Evolutionary conservation across 2,888 invertebrate species (phyloP), one percentile per base, ranked within the genome.

Genomic region (Amblyteles armatorius): DNA sequence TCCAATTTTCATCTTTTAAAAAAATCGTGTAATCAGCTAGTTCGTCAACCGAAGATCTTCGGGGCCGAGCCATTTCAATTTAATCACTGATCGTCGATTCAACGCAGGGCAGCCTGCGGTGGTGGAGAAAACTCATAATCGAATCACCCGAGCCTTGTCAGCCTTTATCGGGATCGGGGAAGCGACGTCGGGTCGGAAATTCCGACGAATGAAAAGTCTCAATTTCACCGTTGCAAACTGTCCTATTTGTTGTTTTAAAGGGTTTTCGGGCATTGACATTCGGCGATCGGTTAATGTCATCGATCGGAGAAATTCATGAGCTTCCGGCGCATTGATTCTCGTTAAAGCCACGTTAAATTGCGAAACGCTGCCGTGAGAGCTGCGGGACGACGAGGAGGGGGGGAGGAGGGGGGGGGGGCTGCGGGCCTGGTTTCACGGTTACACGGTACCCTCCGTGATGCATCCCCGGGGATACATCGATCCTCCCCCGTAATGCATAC

Each of bases 251-350:
- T 40, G 52, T 76, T 40, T 19, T 44, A 57, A 19, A 57, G 1
- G 19, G 13, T 57, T 22, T 57, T 22, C 11, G n/a, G 13, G 22
- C 57, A 57, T 57, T 57, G 11, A 22, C 22, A 2, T 57, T 9
- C 57, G 57, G 65, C 44, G 44, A 44, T 44, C 13, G 44, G 44
- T 44, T 72, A 69, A 60, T 60, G 26, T 7, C 44, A 40, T 36
- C 36, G 69, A 68, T 40, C 57, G 22, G 63, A 55, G 57, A 79
- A 83, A 83, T 83, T 79, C 73, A 63, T 68, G 63, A 69, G 67
- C 19, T 72, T 80, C 40, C 77, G 29, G 67, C 22, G 57, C 50
- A 81, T 81, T 84, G 84, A 84, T 79, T 78, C 73, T 52, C 78
- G 55, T 68, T 84, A 69, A 84, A 57, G 73, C 73, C 77, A 68